Percentiles rank a stretch among this genome's conserved stretches.
Evolutionary conservation across 2,888 invertebrate genomes (phyloP).

Genomic region (Hesperia comma): DNA sequence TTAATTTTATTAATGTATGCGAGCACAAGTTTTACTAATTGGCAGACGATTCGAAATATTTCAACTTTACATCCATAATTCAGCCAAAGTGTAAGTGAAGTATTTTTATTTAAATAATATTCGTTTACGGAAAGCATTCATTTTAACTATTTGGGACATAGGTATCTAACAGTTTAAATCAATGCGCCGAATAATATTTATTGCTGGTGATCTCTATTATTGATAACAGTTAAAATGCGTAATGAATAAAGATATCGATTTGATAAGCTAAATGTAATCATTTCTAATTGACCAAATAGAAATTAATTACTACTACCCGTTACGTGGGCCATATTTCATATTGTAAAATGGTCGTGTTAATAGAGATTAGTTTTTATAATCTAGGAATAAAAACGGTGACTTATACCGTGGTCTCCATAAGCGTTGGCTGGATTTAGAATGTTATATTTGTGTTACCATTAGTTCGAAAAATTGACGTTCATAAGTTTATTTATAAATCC

Average conservation of each 20-base stretch:
- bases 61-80: conserved; percentile 2
- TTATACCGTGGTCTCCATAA: no score
- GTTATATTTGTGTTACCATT: no score
- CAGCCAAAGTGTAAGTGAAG: background rate
- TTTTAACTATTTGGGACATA: background rate
- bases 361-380: no score
- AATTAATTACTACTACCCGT: background rate
- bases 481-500: no score
- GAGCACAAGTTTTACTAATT: conserved; percentile 17
- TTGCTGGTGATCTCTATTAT: conserved; percentile 3
- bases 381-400: no score
- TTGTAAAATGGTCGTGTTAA: no score
- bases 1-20: conserved; percentile 21
- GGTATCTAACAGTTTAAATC: conserved; percentile 11
- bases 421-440: no score
- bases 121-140: conserved; percentile 1
- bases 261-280: background rate
- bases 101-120: conserved; percentile 27
- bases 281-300: background rate
- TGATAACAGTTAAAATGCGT: background rate
- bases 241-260: background rate
- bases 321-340: no score
- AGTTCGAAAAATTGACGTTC: no score
- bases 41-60: conserved; percentile 22
- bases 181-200: conserved; percentile 10